Percentiles rank a stretch among this genome's conserved stretches.
Conservation (phyloP, 2,888 invertebrate species). For the Phrixothrix hirtus region DNA sequence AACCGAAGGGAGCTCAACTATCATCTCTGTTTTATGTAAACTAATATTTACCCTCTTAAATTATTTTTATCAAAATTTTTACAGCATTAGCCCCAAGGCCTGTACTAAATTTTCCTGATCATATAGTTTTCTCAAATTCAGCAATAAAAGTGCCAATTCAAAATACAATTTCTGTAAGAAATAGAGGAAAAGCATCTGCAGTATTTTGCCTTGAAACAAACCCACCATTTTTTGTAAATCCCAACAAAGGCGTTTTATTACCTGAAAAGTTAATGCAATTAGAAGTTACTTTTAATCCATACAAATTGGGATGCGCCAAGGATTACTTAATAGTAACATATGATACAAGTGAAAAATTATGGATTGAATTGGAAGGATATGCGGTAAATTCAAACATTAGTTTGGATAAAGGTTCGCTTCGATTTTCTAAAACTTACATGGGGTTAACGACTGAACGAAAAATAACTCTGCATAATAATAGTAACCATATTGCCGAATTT, state of each 20-base stretch:
- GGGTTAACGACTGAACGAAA: constrained; percentile 60
- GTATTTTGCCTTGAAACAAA: constrained; percentile 56
- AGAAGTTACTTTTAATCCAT: constrained; percentile 59
- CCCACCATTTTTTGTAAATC: constrained; percentile 59
- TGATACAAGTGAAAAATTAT: constrained; percentile 60
- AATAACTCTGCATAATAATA: constrained; percentile 61
- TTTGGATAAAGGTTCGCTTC: constrained; percentile 58
- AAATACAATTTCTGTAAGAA: constrained; percentile 60
- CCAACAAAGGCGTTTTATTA: constrained; percentile 59
- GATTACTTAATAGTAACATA: constrained; percentile 52
- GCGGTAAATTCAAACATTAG: constrained; percentile 58
- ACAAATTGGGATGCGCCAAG: constrained; percentile 54
- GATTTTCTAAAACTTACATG: constrained; percentile 63
- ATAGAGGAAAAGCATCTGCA: constrained; percentile 59
- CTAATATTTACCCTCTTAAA: neutral
- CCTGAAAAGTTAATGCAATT: constrained; percentile 59
- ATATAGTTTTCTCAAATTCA: constrained; percentile 58
- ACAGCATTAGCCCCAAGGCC: constrained; percentile 55
- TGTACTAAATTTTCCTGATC: constrained; percentile 64
- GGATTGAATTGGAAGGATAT: constrained; percentile 55
- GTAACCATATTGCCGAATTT: constrained; percentile 60
- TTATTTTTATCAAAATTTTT: constrained; percentile 4
- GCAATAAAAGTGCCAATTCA: constrained; percentile 59
- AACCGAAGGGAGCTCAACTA: constrained; percentile 60
- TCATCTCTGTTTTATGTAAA: constrained; percentile 65